Percentiles rank a stretch among this genome's conserved stretches.
These are phyloP conservation scores for Magallana angulata DNA, from an alignment of 1,140 invertebrate genomes.

Conservation along the genomic window DNA sequence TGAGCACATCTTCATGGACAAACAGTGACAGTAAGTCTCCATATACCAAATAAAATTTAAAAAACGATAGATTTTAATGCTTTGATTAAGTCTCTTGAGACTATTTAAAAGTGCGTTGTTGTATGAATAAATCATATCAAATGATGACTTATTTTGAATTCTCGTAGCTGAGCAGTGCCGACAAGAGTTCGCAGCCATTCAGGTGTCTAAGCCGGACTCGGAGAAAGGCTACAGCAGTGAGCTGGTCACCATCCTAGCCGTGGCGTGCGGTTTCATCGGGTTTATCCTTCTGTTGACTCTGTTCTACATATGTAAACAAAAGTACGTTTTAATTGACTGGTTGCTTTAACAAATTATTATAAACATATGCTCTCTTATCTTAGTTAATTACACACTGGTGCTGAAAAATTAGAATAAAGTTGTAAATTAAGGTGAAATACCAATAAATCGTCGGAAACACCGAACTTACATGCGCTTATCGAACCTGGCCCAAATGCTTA, in stretches of 20 bases:
- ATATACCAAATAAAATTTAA: too few species aligned
- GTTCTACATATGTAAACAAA: conserved; percentile 33
- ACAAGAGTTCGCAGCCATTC: background rate
- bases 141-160: background rate
- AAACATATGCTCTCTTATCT: too few species aligned
- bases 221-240: background rate
- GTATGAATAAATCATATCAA: background rate
- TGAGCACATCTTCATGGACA: conserved; percentile 46
- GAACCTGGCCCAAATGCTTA: too few species aligned
- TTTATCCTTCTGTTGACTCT: background rate
- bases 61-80: background rate
- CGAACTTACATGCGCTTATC: too few species aligned
- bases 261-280: background rate
- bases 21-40: conserved; percentile 38
- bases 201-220: background rate
- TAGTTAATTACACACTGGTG: too few species aligned
- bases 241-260: conserved; percentile 20
- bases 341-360: too few species aligned
- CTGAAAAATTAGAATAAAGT: too few species aligned
- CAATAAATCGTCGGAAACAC: too few species aligned
- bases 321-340: background rate
- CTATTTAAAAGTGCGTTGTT: too few species aligned
- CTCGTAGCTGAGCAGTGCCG: background rate
- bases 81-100: background rate
- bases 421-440: too few species aligned